phyloP scores from a whole-genome alignment of 2,113 vertebrate genomes.

The Toxostoma redivivum region DNA sequence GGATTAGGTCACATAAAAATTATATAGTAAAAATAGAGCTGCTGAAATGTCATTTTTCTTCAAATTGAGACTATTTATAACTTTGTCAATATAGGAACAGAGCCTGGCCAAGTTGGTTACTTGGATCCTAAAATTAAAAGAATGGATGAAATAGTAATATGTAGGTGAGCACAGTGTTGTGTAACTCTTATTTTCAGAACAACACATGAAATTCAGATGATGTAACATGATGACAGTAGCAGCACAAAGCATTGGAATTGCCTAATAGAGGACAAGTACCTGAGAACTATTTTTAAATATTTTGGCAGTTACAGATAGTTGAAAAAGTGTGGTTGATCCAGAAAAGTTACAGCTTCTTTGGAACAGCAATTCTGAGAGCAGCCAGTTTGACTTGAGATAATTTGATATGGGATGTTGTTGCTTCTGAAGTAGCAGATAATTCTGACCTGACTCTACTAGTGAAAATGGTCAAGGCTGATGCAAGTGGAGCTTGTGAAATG shows the following conservation, averaged over 20 bases:
- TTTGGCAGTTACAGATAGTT: not conserved
- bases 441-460: not conserved
- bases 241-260: not conserved
- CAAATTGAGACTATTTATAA: not conserved
- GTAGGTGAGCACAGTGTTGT: not conserved
- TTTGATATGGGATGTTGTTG: not conserved
- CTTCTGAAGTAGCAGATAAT: not conserved
- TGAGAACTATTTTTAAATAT: not conserved
- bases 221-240: not conserved
- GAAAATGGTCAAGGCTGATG: not conserved
- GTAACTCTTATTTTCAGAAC: slow-evolving; percentile 15
- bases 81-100: not conserved
- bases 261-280: not conserved
- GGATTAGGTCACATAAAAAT: not conserved
- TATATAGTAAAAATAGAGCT: not conserved
- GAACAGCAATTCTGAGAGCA: not conserved
- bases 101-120: not conserved
- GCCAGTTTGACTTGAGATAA: not conserved
- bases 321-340: not conserved
- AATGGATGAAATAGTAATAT: not conserved
- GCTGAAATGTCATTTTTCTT: not conserved
- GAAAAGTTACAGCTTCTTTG: not conserved
- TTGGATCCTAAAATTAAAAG: not conserved
- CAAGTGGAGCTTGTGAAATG: slow-evolving; percentile 1
- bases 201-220: not conserved